These are phyloP conservation scores for Actenoides hombroni DNA, from an alignment of 2,113 vertebrate species.

Conservation along the genomic window DNA sequence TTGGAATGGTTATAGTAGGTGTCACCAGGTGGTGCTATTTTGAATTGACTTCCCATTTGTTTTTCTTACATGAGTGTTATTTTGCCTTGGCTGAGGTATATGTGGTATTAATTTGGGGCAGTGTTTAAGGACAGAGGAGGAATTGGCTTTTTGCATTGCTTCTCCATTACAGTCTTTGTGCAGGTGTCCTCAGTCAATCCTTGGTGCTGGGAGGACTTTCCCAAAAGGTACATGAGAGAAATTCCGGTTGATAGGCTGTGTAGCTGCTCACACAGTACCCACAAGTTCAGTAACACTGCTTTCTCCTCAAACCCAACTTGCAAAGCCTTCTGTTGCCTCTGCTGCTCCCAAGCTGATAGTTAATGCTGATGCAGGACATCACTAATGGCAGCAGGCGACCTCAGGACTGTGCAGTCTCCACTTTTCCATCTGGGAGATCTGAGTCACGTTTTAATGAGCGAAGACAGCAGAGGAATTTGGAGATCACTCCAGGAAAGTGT, in stretches of 20 bases:
- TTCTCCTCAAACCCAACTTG: background rate
- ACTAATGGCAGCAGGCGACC: background rate
- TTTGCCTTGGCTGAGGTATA: background rate
- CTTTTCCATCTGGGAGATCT: conserved; percentile 24
- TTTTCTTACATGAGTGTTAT: background rate
- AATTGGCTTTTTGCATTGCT: background rate
- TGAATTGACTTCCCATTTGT: background rate
- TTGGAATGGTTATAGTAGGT: background rate
- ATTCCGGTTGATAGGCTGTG: background rate
- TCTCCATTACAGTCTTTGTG: background rate
- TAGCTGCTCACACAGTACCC: background rate
- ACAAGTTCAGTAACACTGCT: background rate
- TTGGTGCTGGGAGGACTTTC: background rate
- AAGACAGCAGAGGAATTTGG: background rate
- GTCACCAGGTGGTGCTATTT: background rate
- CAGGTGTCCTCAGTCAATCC: background rate
- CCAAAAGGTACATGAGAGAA: background rate
- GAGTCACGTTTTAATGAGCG: background rate
- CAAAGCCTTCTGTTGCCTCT: background rate
- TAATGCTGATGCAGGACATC: background rate
- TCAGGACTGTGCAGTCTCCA: background rate
- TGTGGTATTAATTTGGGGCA: background rate
- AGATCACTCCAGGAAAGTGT: conserved; percentile 29
- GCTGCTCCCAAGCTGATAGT: background rate
- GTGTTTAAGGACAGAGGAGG: background rate